Base-by-base conservation (phyloP, 2,888 invertebrate species). In the Girardia tigrina region DNA sequence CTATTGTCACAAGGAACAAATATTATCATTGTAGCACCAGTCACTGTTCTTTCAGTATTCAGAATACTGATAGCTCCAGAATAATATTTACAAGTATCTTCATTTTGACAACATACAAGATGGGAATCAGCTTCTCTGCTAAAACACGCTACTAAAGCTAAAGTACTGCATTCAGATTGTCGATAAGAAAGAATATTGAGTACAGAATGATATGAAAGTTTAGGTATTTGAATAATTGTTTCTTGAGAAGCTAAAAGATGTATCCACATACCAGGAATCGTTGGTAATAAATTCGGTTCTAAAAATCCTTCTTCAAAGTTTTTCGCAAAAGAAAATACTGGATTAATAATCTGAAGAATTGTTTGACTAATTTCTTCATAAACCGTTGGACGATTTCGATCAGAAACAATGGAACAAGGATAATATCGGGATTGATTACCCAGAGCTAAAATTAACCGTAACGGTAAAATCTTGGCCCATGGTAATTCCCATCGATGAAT, bases 31-130 rank as follows among this genome's bases (percentile, higher is more conserved):
- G n/a, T n/a, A 0, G 91, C 91, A 0, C 91, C 91, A n/a, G 91
- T 92, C 28, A 90, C 90, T 20, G 27, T 29, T 78, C 90, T 85
- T 0, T 90, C 90, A 81, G 90, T 89, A 79, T 90, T 90, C 81
- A 90, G 89, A 78, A 91, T 91, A 81, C 90, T 91, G 78, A 92
- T 91, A 8, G 91, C 90, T 82, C 91, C 91, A 0, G 91, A 91
- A 78, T 90, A 89, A 82, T 91, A 92, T 78, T 4, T 36, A 28
- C 75, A 26, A 80, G 90, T 90, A 71, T 85, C 86, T 28, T 80
- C 80, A 81, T 89, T 89, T 83, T 92, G 91, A 81, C 91, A 90
- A 82, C 91, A 91, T 26, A 91, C 91, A 77, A 92, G 86, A 85
- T 92, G 91, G 0, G 91, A 90, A 82, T 92, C 92, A 0, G 91